These are phyloP conservation scores for Pogonocichla stellata DNA, from an alignment of 2,113 vertebrate species.

Conservation along the genomic window DNA sequence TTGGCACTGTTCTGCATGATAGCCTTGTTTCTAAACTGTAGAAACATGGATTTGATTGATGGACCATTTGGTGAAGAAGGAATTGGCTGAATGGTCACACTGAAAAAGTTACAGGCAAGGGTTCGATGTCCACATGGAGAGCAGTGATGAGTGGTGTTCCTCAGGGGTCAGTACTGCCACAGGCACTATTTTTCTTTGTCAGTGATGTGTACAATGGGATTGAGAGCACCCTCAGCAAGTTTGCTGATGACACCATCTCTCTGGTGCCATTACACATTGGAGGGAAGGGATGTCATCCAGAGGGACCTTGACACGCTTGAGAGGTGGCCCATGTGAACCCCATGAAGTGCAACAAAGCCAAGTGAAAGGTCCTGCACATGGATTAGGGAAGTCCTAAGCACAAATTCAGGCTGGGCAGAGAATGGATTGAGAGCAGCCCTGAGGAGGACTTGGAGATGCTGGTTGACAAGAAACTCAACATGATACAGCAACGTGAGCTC, in stretches of 20 bases:
- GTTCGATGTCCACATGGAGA: background rate
- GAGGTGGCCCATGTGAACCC: background rate
- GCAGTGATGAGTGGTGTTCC: background rate
- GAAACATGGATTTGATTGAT: background rate
- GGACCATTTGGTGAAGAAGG: background rate
- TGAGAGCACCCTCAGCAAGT: rapidly evolving
- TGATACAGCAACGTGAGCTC: background rate
- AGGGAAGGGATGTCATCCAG: background rate
- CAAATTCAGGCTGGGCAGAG: background rate
- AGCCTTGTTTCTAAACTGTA: background rate
- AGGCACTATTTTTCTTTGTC: background rate
- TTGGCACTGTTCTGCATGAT: background rate
- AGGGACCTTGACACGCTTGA: background rate
- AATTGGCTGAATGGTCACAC: background rate
- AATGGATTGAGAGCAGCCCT: background rate
- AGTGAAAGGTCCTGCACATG: background rate
- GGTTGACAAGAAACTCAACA: background rate
- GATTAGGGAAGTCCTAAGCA: background rate
- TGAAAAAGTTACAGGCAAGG: background rate
- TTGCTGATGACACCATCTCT: background rate
- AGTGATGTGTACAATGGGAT: rapidly evolving
- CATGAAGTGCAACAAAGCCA: background rate
- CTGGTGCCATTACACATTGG: background rate
- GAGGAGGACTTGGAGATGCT: background rate
- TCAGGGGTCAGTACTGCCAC: background rate